These are phyloP conservation scores for Parnassius mnemosyne DNA, from an alignment of 2,888 invertebrate species.

Conservation along the genomic window DNA sequence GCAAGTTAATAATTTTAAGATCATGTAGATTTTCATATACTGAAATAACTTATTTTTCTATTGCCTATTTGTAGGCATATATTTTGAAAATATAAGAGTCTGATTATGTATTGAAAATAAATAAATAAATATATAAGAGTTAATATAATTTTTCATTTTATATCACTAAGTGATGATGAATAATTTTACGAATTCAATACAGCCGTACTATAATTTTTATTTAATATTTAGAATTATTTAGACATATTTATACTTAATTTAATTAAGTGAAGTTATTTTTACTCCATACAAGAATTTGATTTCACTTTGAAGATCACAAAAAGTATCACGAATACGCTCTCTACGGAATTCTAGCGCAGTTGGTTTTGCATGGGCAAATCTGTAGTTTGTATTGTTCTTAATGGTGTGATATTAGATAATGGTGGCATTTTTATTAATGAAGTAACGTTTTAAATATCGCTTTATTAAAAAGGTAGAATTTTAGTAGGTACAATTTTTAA, in stretches of 20 bases:
- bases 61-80: slow-evolving; percentile 58
- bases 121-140: slow-evolving; percentile 43
- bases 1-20: slow-evolving; percentile 16
- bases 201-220: slow-evolving; percentile 34
- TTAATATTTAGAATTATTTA: slow-evolving; percentile 51
- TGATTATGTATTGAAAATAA: slow-evolving; percentile 54
- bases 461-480: too few species aligned
- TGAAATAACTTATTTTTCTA: slow-evolving; percentile 27
- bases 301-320: slow-evolving; percentile 21
- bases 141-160: slow-evolving; percentile 49
- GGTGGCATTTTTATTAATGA: too few species aligned
- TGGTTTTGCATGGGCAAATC: slow-evolving; percentile 1
- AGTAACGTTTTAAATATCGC: too few species aligned
- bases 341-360: slow-evolving; percentile 11
- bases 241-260: slow-evolving; percentile 61
- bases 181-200: slow-evolving; percentile 44
- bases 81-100: slow-evolving; percentile 30
- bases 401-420: too few species aligned
- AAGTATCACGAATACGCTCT: slow-evolving; percentile 22
- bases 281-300: slow-evolving; percentile 31
- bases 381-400: neutral
- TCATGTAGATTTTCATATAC: slow-evolving; percentile 9
- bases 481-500: too few species aligned
- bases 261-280: slow-evolving; percentile 57
- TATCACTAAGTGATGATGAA: slow-evolving; percentile 58